These are phyloP conservation scores for Chloroclysta siterata DNA, from an alignment of 2,888 invertebrate genomes.

Conservation along the genomic window DNA sequence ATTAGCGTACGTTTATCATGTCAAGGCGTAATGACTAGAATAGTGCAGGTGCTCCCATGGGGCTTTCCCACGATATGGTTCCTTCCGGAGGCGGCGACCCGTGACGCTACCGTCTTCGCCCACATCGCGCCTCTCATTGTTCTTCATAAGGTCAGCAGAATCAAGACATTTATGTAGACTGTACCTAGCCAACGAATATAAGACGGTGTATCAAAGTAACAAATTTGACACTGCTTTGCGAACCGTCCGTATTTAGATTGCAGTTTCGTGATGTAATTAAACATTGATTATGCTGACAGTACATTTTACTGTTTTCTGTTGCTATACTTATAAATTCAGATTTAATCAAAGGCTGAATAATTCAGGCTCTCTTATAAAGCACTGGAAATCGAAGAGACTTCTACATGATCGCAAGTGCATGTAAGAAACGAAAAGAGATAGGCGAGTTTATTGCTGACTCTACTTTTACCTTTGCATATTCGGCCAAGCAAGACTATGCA, in stretches of 20 bases:
- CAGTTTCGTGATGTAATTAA: no score
- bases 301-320: no score
- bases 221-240: no score
- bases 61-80: conserved; percentile 74
- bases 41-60: conserved; percentile 60
- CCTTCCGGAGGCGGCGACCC: conserved; percentile 81
- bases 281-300: no score
- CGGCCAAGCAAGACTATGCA: conserved; percentile 26
- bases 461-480: conserved; percentile 23
- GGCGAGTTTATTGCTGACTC: conserved; percentile 12
- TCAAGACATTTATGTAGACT: neutral
- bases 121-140: conserved; percentile 66
- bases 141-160: conserved; percentile 37
- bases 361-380: no score
- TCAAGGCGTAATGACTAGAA: conserved; percentile 54
- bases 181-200: no score
- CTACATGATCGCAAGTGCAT: no score
- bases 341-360: no score
- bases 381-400: no score
- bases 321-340: no score
- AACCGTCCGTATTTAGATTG: no score
- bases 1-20: conserved; percentile 34
- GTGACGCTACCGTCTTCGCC: conserved; percentile 77
- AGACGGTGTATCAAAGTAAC: no score
- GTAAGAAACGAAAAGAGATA: neutral